phyloP scores from a whole-genome alignment of 2,113 vertebrate species.

The Anarhynchus alexandrinus region DNA sequence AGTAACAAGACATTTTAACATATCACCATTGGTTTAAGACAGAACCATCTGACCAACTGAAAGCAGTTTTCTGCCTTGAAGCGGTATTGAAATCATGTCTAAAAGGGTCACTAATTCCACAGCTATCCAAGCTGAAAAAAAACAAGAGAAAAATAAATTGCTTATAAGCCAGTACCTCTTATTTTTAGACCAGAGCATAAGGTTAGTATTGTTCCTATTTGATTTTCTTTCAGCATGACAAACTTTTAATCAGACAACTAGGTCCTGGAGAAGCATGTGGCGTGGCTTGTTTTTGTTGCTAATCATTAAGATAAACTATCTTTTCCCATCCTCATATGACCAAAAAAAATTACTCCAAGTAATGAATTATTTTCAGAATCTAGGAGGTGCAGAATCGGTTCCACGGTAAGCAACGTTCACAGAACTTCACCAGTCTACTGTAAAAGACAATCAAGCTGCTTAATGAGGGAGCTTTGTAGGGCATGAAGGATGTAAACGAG shows the following conservation, averaged over 20 bases:
- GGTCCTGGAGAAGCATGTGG: background rate
- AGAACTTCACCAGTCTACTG: background rate
- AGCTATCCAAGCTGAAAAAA: slow-evolving; percentile 23
- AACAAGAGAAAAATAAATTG: slow-evolving; percentile 28
- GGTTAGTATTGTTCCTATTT: background rate
- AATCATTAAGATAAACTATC: background rate
- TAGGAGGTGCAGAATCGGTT: background rate
- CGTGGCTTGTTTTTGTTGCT: background rate
- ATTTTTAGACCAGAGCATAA: background rate
- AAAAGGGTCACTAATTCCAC: slow-evolving; percentile 36
- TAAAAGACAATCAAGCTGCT: background rate
- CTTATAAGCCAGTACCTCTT: background rate
- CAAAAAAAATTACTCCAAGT: background rate
- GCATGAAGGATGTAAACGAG: background rate
- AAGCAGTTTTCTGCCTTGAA: slow-evolving; percentile 22
- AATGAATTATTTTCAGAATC: background rate
- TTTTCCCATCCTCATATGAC: background rate
- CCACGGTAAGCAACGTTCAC: background rate
- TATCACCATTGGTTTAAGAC: background rate
- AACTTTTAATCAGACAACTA: background rate
- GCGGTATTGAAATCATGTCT: background rate
- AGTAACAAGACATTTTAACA: background rate
- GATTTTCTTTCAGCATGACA: background rate
- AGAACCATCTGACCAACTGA: background rate
- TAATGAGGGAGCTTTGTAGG: background rate